Conservation (phyloP, 2,888 invertebrate species). For the Dorcus hopei region DNA sequence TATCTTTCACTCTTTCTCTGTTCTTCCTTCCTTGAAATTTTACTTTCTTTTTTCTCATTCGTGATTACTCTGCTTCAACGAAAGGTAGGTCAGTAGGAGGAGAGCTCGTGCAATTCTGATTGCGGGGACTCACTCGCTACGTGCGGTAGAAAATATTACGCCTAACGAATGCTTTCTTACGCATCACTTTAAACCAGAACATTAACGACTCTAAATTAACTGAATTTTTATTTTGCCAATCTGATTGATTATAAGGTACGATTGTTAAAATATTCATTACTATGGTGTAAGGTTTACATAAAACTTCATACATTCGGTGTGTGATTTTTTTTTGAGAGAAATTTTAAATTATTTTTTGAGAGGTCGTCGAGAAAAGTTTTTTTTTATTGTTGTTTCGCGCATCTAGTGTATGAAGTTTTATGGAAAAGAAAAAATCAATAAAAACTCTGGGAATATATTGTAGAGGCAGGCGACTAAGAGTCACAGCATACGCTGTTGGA, state of each 20-base stretch:
- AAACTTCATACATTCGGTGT: conserved; percentile 25
- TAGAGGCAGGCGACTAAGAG: conserved; percentile 33
- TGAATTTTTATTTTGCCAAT: conserved; percentile 10
- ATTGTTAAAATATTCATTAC: conserved; percentile 18
- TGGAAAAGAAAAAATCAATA: conserved; percentile 12
- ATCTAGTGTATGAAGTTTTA: conserved; percentile 27
- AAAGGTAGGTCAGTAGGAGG: conserved; percentile 26
- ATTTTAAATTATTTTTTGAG: conserved; percentile 4
- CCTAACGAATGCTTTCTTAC: conserved; percentile 3
- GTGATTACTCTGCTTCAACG: conserved; percentile 2
- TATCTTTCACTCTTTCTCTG: conserved; percentile 19
- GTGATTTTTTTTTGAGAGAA: neutral
- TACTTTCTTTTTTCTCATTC: conserved; percentile 3
- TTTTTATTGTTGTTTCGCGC: conserved; percentile 8
- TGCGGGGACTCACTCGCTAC: neutral
- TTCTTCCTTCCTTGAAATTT: conserved; percentile 20
- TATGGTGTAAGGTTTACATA: conserved; percentile 27
- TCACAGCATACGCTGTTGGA: conserved; percentile 35
- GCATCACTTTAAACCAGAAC: neutral
- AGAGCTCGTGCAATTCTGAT: conserved; percentile 2
- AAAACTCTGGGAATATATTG: conserved; percentile 22
- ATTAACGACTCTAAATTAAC: too few relatives aligned
- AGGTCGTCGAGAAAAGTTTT: neutral
- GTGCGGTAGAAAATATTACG: conserved; percentile 3
- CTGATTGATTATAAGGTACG: conserved; percentile 23